Evolutionary conservation across 2,113 vertebrate species (phyloP), one percentile per base, ranked within the genome.

Genomic region (Sminthopsis crassicaudata): DNA sequence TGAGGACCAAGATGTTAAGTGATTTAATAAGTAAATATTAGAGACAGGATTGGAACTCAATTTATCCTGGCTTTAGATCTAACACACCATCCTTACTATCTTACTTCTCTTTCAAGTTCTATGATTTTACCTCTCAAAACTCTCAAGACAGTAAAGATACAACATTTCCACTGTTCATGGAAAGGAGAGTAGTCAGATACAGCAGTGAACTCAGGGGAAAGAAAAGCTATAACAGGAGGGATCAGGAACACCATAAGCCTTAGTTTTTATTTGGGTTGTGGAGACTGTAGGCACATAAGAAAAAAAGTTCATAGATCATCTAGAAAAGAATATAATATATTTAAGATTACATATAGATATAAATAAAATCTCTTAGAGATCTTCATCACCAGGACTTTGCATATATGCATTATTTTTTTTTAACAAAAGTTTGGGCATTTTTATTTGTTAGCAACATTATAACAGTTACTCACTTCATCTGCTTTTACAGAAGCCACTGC

Each of bases 401-500:
- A 30, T 53, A 88, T 94, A 60, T 46, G 91, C 16, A 8, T 16
- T 51, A 46, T 46, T 48, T 89, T 95, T 94, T 42, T n/a, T n/a
- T n/a, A n/a, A 52, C 46, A 90, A 52, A 46, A 60, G 48, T 92
- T 92, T 50, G n/a, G 26, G 10, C 48, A 90, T 90, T 90, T 89
- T 89, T 46, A 89, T 27, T 46, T 24, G 26, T 90, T 50, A 46
- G 46, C 48, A 76, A 76, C 67, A 76, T 27, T 24, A 3, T 25
- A 46, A 48, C 24, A 46, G 46, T 26, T 51, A 98, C 98, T 97
- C 94, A 99, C 99, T 98, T 99, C 98, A 95, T 99, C 99, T 96
- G 99, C 99, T 97, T 99, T 99, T 93, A 96, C 0, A 24, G 99
- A 99, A 60, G 99, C 99, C 93, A 99, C 53, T 24, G 98, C 99